Evolutionary conservation across 1,140 invertebrate species (phyloP).

Genomic region (Pentalonia nigronervosa): DNA sequence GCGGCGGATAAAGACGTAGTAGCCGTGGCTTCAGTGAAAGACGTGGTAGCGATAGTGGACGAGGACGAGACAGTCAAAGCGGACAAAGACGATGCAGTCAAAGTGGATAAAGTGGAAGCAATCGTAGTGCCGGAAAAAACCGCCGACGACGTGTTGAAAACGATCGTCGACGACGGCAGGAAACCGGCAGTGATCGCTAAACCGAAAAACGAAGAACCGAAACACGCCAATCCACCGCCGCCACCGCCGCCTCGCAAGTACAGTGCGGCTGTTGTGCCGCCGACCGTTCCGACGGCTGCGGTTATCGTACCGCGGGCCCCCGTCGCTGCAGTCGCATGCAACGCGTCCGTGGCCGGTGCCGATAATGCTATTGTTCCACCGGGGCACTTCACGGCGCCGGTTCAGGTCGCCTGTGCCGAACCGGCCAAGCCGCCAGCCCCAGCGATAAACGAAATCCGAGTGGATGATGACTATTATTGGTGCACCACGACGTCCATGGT

Average conservation of each 20-base stretch:
- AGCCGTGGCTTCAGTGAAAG: not conserved
- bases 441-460: not conserved
- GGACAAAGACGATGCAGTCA: not conserved
- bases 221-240: not conserved
- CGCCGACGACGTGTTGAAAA: not conserved
- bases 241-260: slow-evolving; percentile 18
- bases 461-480: slow-evolving; percentile 29
- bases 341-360: not conserved
- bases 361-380: not conserved
- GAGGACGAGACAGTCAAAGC: not conserved
- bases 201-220: not conserved
- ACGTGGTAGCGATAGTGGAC: no score
- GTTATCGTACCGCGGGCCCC: not conserved
- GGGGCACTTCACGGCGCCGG: not conserved
- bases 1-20: not conserved
- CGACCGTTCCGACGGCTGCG: not conserved
- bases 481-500: slow-evolving; percentile 30
- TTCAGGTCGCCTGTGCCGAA: not conserved
- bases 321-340: not conserved
- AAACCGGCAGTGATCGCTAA: not conserved
- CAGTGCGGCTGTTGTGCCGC: not conserved
- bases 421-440: not conserved
- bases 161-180: not conserved
- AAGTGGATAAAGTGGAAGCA: no score
- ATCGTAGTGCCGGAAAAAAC: not conserved